These are phyloP conservation scores for Diachasmimorpha longicaudata DNA, from an alignment of 1,140 invertebrate species.

Conservation along the genomic window DNA sequence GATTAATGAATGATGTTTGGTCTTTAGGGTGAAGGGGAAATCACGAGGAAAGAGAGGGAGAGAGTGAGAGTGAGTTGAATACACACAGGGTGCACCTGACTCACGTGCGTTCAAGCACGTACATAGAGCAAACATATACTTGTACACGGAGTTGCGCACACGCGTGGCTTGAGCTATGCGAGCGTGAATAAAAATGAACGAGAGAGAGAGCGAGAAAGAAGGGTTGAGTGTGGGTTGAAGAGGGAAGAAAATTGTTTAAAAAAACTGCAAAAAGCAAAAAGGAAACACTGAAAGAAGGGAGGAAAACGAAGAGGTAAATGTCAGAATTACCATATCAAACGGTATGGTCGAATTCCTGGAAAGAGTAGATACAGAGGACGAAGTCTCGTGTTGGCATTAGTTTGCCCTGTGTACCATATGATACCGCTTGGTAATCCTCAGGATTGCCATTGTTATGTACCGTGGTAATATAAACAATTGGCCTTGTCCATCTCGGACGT, in stretches of 20 bases:
- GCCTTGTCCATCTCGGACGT: slow-evolving; percentile 59
- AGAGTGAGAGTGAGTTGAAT: background rate
- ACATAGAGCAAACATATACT: slow-evolving; percentile 22
- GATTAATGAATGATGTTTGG: slow-evolving; percentile 19
- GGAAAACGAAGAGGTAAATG: slow-evolving; percentile 12
- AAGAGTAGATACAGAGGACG: slow-evolving; percentile 24
- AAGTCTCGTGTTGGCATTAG: slow-evolving; percentile 3
- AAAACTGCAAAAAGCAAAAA: slow-evolving; percentile 3
- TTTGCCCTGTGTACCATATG: slow-evolving; percentile 14
- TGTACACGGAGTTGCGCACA: slow-evolving; percentile 18
- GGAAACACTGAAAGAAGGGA: background rate
- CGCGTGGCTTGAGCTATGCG: slow-evolving; percentile 22
- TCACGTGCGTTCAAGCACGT: slow-evolving; percentile 22
- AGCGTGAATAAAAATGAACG: slow-evolving; percentile 27
- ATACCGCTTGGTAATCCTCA: slow-evolving; percentile 4
- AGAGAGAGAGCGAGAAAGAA: background rate
- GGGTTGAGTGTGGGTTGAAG: background rate
- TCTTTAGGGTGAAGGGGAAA: slow-evolving; percentile 1
- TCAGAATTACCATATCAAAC: slow-evolving; percentile 33
- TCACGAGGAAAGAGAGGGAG: background rate
- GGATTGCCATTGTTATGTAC: slow-evolving; percentile 53
- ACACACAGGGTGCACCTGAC: slow-evolving; percentile 22
- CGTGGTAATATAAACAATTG: slow-evolving; percentile 62
- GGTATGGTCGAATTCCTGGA: slow-evolving; percentile 34
- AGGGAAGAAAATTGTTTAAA: background rate